Evolutionary conservation across 2,113 vertebrate species (phyloP).

Genomic region (Xiphophorus couchianus): DNA sequence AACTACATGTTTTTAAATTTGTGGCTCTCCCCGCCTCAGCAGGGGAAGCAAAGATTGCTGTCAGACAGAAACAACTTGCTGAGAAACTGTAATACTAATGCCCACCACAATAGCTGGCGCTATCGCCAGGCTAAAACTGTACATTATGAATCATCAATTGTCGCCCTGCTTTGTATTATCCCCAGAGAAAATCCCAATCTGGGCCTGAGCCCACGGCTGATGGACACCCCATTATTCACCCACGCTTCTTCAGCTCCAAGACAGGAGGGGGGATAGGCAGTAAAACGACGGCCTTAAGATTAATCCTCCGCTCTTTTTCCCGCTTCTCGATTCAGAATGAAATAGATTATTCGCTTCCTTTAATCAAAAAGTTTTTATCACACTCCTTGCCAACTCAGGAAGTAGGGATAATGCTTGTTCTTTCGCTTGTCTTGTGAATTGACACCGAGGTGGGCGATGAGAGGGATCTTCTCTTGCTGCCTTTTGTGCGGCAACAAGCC

Average conservation of each 20-base stretch:
- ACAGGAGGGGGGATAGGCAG: slow-evolving; percentile 75
- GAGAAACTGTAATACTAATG: slow-evolving; percentile 66
- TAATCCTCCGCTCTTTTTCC: slow-evolving; percentile 76
- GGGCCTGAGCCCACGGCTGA: slow-evolving; percentile 78
- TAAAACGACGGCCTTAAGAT: slow-evolving; percentile 82
- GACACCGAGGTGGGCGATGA: slow-evolving; percentile 69
- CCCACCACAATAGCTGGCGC: slow-evolving; percentile 68
- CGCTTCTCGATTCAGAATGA: slow-evolving; percentile 75
- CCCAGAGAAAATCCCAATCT: slow-evolving; percentile 83
- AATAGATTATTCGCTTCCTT: slow-evolving; percentile 77
- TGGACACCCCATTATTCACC: slow-evolving; percentile 84
- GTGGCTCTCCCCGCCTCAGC: slow-evolving; percentile 64
- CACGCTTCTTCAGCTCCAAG: slow-evolving; percentile 70
- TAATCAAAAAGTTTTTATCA: slow-evolving; percentile 83
- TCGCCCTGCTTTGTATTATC: slow-evolving; percentile 82
- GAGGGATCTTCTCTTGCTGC: slow-evolving; percentile 61
- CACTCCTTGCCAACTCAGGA: slow-evolving; percentile 56
- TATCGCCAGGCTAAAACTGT: slow-evolving; percentile 78
- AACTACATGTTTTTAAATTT: slow-evolving; percentile 77
- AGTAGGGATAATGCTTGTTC: slow-evolving; percentile 67
- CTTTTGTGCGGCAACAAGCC: slow-evolving; percentile 74
- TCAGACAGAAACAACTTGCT: slow-evolving; percentile 59
- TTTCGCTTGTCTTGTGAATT: slow-evolving; percentile 60
- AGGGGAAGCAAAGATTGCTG: slow-evolving; percentile 68
- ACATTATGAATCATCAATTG: slow-evolving; percentile 85